Evolutionary conservation across 2,797 vertebrate genomes (phyloP).

Genomic region (Acipenser transmontanus): DNA sequence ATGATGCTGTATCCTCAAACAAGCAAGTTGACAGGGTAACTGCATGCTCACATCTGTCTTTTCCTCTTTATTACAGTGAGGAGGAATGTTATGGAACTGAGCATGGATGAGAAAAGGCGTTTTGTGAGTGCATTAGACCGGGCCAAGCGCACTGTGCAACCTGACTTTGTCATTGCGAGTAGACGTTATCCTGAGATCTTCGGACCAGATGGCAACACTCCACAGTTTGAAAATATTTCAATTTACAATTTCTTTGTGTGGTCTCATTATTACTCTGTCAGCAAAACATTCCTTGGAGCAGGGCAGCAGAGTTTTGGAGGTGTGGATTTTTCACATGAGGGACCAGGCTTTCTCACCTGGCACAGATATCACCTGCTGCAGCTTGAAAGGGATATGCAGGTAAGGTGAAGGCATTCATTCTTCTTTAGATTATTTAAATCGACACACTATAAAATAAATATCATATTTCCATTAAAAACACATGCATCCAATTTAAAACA

Average conservation of each 20-base stretch:
- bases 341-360: constrained; percentile 92
- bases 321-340: constrained; percentile 93
- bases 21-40: no score
- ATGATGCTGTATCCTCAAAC: no score
- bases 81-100: constrained; percentile 78
- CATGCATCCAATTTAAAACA: no score
- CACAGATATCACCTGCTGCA: constrained; percentile 86
- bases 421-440: no score
- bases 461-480: no score
- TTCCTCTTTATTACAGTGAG: constrained; percentile 58
- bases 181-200: constrained; percentile 72
- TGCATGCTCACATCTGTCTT: no score
- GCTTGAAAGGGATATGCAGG: constrained; percentile 90
- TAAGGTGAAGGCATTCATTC: constrained; percentile 30
- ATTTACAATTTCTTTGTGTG: constrained; percentile 96
- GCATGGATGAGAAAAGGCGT: constrained; percentile 57
- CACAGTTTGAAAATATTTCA: constrained; percentile 82
- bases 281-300: constrained; percentile 83
- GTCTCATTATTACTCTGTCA: constrained; percentile 90
- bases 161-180: constrained; percentile 82
- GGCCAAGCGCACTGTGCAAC: constrained; percentile 80
- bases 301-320: constrained; percentile 81
- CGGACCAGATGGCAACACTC: constrained; percentile 69
- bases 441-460: no score
- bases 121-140: constrained; percentile 76